These are phyloP conservation scores for Ephestia elutella DNA, from an alignment of 1,140 invertebrate species.

Conservation along the genomic window DNA sequence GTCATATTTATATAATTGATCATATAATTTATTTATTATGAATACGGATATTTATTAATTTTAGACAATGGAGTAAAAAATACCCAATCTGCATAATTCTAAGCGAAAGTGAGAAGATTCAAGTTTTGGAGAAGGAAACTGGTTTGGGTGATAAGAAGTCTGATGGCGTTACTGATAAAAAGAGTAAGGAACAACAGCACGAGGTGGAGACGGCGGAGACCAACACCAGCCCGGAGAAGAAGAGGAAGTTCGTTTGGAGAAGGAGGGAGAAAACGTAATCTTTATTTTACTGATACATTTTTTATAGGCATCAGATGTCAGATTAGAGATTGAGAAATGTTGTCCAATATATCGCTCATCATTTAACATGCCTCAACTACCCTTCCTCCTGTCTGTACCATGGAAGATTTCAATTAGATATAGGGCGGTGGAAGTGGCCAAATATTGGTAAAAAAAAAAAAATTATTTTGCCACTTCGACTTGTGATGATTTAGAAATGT, in stretches of 20 bases:
- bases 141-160: constrained; percentile 32
- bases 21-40: too few relatives aligned
- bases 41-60: constrained; percentile 18
- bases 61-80: constrained; percentile 91
- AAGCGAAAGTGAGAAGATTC: constrained; percentile 65
- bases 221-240: constrained; percentile 63
- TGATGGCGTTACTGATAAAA: constrained; percentile 37
- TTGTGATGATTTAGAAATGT: too few relatives aligned
- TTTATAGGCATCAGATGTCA: too few relatives aligned
- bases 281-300: constrained; percentile 9
- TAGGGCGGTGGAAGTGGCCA: too few relatives aligned
- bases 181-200: constrained; percentile 40
- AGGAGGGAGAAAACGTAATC: constrained; percentile 56
- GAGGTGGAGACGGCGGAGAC: constrained; percentile 52
- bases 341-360: too few relatives aligned
- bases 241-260: constrained; percentile 62
- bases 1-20: too few relatives aligned
- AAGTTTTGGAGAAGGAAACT: constrained; percentile 61
- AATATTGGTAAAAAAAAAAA: too few relatives aligned
- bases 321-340: too few relatives aligned
- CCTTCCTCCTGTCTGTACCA: too few relatives aligned
- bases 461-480: too few relatives aligned
- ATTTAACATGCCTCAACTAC: too few relatives aligned
- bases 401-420: too few relatives aligned
- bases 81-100: constrained; percentile 88